These are phyloP conservation scores for Gryllus bimaculatus DNA, from an alignment of 1,140 invertebrate species.

Conservation along the genomic window DNA sequence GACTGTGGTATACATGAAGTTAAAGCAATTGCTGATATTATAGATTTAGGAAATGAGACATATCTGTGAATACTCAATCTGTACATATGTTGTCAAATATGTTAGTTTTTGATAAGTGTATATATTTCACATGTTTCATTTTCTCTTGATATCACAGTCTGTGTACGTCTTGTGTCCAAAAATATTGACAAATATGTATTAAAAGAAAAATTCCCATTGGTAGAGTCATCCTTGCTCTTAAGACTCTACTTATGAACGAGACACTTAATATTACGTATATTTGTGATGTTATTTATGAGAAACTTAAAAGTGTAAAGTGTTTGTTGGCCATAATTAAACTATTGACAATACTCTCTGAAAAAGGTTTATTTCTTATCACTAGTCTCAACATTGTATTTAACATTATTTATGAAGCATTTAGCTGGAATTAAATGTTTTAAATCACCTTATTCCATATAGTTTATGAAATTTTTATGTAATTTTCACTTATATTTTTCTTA, in stretches of 20 bases:
- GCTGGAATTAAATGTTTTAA: no score
- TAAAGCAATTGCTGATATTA: background rate
- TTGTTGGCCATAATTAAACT: background rate
- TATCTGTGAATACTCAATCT: background rate
- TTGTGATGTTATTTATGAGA: no score
- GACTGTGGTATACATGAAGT: background rate
- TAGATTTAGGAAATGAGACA: slow-evolving; percentile 1
- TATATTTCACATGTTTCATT: background rate
- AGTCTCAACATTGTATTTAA: background rate
- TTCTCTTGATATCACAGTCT: background rate
- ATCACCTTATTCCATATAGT: no score
- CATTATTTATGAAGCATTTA: background rate
- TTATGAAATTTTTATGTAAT: no score
- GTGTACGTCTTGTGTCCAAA: background rate
- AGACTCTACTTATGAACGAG: no score
- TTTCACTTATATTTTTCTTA: no score
- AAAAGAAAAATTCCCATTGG: no score
- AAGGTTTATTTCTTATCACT: background rate
- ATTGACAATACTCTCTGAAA: background rate
- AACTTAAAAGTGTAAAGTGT: background rate
- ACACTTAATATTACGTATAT: no score
- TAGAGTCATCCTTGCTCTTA: no score
- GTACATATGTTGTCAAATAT: slow-evolving; percentile 1
- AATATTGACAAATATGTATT: no score
- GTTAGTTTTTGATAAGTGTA: slow-evolving; percentile 1